Evolutionary conservation across 2,113 vertebrate genomes (phyloP).

Genomic region (Ictalurus punctatus): DNA sequence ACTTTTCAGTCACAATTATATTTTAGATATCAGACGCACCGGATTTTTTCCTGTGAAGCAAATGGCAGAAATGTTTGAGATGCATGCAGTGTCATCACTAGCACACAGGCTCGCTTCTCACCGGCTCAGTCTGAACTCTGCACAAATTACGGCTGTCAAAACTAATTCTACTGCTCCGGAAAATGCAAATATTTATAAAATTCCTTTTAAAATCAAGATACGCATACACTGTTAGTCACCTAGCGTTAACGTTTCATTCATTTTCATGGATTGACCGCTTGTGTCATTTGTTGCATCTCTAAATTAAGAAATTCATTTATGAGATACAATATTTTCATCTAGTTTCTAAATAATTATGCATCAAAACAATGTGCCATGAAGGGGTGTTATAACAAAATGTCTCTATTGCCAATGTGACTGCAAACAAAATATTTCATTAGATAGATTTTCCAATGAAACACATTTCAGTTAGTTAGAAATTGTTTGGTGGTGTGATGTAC

Average conservation of each 20-base stretch:
- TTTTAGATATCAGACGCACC: slow-evolving; percentile 6
- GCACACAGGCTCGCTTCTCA: neutral
- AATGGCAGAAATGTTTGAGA: slow-evolving; percentile 25
- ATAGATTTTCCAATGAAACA: neutral
- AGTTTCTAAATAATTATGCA: neutral
- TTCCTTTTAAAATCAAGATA: neutral
- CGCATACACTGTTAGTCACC: neutral
- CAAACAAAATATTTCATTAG: too few species aligned
- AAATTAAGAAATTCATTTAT: neutral
- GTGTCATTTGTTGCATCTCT: neutral
- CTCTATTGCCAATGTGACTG: neutral
- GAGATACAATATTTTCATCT: neutral
- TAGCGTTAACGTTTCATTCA: neutral
- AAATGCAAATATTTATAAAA: neutral
- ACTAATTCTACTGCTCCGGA: neutral
- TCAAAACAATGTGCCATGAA: too few species aligned
- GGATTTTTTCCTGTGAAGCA: neutral
- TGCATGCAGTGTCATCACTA: slow-evolving; percentile 3
- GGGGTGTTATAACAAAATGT: too few species aligned
- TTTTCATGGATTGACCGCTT: neutral
- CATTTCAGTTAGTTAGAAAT: neutral
- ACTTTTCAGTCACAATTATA: slow-evolving; percentile 33
- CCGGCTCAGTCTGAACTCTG: neutral
- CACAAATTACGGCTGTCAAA: neutral
- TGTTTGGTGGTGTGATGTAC: neutral